These are phyloP conservation scores for Lepidurus couesii DNA, from an alignment of 1,140 invertebrate species.

Conservation along the genomic window DNA sequence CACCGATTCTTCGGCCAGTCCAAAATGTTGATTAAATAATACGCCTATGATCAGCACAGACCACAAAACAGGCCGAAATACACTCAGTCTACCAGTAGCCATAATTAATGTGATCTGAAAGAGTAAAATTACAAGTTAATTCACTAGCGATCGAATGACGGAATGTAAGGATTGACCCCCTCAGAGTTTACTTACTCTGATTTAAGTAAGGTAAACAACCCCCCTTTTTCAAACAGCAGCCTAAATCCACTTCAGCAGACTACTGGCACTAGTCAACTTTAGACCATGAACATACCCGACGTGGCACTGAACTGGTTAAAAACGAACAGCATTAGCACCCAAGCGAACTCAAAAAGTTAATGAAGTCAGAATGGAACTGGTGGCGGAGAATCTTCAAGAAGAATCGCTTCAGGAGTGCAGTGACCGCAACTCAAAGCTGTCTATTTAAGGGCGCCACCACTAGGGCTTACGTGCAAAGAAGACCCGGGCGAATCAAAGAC, in stretches of 20 bases:
- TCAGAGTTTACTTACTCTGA: not conserved
- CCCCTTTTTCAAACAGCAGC: too few relatives aligned
- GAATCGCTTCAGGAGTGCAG: slow-evolving; percentile 16
- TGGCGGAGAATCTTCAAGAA: not conserved
- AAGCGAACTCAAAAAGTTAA: too few relatives aligned
- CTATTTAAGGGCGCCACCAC: slow-evolving; percentile 12
- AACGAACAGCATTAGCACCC: too few relatives aligned
- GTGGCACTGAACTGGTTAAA: too few relatives aligned
- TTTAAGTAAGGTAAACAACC: not conserved
- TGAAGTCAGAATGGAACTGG: not conserved
- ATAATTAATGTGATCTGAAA: not conserved
- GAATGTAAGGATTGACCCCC: not conserved
- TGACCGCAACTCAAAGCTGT: not conserved
- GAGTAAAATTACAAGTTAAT: not conserved
- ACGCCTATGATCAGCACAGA: slow-evolving; percentile 7
- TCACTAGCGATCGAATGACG: not conserved
- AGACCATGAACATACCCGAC: too few relatives aligned
- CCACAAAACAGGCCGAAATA: not conserved
- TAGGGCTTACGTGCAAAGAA: not conserved
- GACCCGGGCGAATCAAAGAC: slow-evolving; percentile 20
- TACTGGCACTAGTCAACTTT: too few relatives aligned
- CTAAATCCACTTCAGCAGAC: too few relatives aligned
- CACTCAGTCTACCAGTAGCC: not conserved
- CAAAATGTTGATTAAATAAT: slow-evolving; percentile 11
- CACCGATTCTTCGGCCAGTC: not conserved